A percentile compares a stretch with the other conserved stretches of the same genome.
Conservation (phyloP, 2,797 vertebrate genomes). For the Bradypus variegatus region DNA sequence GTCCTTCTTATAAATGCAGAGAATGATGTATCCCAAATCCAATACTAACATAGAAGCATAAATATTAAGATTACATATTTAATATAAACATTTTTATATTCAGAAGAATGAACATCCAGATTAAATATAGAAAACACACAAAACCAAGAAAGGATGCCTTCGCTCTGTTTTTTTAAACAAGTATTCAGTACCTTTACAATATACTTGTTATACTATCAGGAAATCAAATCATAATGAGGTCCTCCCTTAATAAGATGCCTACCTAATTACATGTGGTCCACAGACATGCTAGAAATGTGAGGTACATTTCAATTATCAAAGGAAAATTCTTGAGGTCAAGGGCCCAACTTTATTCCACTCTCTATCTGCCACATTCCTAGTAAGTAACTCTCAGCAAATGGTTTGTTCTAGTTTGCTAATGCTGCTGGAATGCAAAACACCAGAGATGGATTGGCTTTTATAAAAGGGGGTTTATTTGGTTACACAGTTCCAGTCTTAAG, state of each 20-base stretch:
- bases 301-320: neutral
- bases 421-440: too few relatives aligned
- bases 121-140: conserved; percentile 32
- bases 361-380: neutral
- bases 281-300: neutral
- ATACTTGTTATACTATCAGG: conserved; percentile 4
- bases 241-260: neutral
- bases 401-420: too few relatives aligned
- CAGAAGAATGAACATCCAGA: conserved; percentile 24
- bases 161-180: neutral
- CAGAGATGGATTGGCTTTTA: too few relatives aligned
- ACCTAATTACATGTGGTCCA: neutral
- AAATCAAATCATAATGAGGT: neutral
- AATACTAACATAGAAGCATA: conserved; percentile 12
- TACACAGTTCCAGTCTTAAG: too few relatives aligned
- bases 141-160: neutral
- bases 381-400: neutral
- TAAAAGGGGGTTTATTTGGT: too few relatives aligned
- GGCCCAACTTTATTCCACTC: neutral
- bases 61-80: neutral
- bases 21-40: neutral
- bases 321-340: neutral
- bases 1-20: conserved; percentile 4
- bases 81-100: conserved; percentile 11
- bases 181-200: neutral